Base-by-base conservation (phyloP, 1,140 invertebrate species). In the Pentalonia nigronervosa region DNA sequence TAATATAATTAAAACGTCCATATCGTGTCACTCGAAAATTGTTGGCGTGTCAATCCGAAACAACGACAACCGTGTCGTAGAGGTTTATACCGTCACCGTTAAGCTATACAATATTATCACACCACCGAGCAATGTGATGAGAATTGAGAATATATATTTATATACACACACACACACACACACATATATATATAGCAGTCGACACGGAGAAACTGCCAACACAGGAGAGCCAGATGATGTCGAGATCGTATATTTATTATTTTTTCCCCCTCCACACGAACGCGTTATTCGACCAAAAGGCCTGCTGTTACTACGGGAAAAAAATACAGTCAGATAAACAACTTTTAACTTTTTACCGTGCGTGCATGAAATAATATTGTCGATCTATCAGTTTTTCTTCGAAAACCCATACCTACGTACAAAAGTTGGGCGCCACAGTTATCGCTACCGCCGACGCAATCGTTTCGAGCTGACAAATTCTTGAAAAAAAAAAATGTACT, bases 1-100 rank as follows among this genome's bases (percentile, higher is more conserved):
- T 60, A 60, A 41, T 76, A 76, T 76, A 76, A 76, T 76, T 76
- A 76, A 76, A 76, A 76, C 60, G 60, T 76, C 60, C n/a, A 76
- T 30, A 11, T 76, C n/a, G 60, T n/a, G 30, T 76, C 30, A 76
- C 60, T 76, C 14, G 14, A 76, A 41, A 76, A 17, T 3, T 76
- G 60, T 76, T 76, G 60, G 30, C 60, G 14, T 6, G 60, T 76
- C 60, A 76, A 76, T 76, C 60, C n/a, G n/a, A 76, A 76, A 76
- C 60, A 76, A 76, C 30, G 60, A 76, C 30, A 76, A 76, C 60
- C n/a, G n/a, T 76, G 30, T 76, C 60, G 17, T 14, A 76, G 60
- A 76, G 9, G 60, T 76, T 76, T 76, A 41, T 41, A 76, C 60
- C 60, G 60, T 76, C 60, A 76, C 14, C 60, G 1, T 76, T n/a